Conservation (phyloP, 2,888 invertebrate genomes). For the Thymelicus sylvestris region DNA sequence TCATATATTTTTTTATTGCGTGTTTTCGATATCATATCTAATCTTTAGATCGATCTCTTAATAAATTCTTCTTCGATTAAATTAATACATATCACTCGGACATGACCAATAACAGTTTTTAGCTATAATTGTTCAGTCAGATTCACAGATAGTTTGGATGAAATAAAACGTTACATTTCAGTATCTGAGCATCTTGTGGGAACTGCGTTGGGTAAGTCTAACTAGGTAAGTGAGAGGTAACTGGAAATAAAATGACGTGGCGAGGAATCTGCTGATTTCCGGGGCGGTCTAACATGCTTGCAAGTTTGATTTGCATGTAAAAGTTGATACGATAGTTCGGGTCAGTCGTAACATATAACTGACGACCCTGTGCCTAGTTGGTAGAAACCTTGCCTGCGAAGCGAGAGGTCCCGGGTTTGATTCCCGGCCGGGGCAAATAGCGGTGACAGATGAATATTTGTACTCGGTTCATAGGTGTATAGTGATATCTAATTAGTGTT, state of each 20-base stretch:
- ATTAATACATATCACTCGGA: neutral
- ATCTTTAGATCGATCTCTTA: neutral
- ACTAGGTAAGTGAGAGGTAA: slow-evolving; percentile 7
- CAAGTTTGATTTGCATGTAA: neutral
- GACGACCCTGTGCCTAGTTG: too few species aligned
- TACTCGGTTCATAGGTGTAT: too few species aligned
- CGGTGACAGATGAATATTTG: too few species aligned
- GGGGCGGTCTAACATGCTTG: neutral
- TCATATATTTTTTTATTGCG: neutral
- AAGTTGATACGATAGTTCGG: neutral
- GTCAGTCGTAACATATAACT: too few species aligned
- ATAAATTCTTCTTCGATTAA: slow-evolving; percentile 4
- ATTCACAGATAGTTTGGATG: neutral
- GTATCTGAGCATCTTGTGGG: slow-evolving; percentile 1
- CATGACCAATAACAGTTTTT: neutral
- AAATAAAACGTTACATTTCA: too few species aligned
- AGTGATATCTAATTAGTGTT: too few species aligned
- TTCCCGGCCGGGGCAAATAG: too few species aligned
- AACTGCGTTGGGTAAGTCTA: neutral
- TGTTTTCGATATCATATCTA: neutral
- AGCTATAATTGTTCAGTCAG: neutral
- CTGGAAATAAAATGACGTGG: neutral
- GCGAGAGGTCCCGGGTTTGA: too few species aligned
- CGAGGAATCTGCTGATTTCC: neutral
- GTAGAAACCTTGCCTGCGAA: too few species aligned